Evolutionary conservation across 1,140 invertebrate species (phyloP), one percentile per base, ranked within the genome.

Genomic region (Pinna nobilis): DNA sequence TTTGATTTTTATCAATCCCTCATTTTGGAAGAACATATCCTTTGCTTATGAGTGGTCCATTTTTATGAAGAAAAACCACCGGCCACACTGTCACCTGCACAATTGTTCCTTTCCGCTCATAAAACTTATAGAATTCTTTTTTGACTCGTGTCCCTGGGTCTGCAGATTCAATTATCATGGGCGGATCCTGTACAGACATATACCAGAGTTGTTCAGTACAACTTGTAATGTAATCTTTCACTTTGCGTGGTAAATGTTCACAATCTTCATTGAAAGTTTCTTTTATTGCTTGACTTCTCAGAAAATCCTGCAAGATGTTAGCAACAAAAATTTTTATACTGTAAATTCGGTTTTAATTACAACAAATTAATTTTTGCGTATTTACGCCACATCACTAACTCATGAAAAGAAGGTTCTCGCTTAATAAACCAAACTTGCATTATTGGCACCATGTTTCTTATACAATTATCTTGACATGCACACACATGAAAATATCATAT

Each of bases 21-120:
- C 37, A 59, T 59, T 63, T 63, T n/a, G 59, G 59, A 1, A 63
- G 37, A 13, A 63, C 73, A 75, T 70, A 70, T 44, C 69, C 69
- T 32, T 71, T 71, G 23, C 57, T 41, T 15, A 71, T 32, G 11
- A 71, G 49, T 37, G 59, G 69, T 55, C 69, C 69, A 5, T 41
- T 53, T 55, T 71, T 49, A 4, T 55, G 49, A 3, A 71, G 60
- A 39, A 33, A 64, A n/a, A 71, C 59, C 4, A 53, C 69, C 2
- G 69, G 69, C 69, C 69, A 71, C 6, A 71, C 69, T 0, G 59
- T 47, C 9, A 63, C 33, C 35, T 71, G 47, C 0, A 71, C 50
- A 39, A 51, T 32, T n/a, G 20, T 53, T 23, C 69, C 69, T 25
- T 64, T 71, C 28, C 55, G 47, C 41, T 64, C 49, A 28, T 71